Evolutionary conservation across 1,140 invertebrate genomes (phyloP).

Genomic region (Lepidurus arcticus): DNA sequence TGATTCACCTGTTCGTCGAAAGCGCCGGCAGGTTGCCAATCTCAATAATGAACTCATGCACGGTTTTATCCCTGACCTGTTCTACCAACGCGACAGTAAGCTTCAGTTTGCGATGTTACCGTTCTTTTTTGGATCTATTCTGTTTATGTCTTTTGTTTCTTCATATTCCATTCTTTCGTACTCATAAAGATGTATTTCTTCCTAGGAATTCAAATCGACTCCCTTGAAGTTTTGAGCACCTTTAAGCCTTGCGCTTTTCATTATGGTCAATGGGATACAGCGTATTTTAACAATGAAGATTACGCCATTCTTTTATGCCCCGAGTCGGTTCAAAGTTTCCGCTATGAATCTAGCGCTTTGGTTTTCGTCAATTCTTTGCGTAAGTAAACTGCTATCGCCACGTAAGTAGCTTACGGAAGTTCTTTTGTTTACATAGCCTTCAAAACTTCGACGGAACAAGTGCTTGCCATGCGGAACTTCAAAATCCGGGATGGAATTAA

Average conservation of each 20-base stretch:
- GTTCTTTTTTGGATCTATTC: neutral
- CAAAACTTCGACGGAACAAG: neutral
- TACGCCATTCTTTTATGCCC: conserved; percentile 2
- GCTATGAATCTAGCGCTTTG: neutral
- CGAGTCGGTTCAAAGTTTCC: neutral
- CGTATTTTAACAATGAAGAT: conserved; percentile 3
- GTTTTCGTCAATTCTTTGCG: neutral
- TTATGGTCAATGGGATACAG: conserved; percentile 1
- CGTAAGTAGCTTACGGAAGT: neutral
- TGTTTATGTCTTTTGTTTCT: neutral
- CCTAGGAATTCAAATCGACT: neutral
- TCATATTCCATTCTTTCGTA: neutral
- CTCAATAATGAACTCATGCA: neutral
- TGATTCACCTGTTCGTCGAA: neutral
- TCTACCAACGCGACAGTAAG: neutral
- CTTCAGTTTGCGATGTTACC: neutral
- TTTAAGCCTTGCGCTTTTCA: neutral
- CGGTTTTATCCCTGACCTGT: neutral
- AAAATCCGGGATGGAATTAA: neutral
- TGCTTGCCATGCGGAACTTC: neutral
- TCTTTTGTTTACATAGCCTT: neutral
- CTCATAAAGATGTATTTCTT: neutral
- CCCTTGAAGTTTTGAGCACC: neutral
- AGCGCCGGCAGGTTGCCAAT: neutral
- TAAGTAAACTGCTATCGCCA: neutral